These are phyloP conservation scores for Mormyrops boulengeri DNA, from an alignment of 2,797 vertebrate genomes.

Conservation along the genomic window DNA sequence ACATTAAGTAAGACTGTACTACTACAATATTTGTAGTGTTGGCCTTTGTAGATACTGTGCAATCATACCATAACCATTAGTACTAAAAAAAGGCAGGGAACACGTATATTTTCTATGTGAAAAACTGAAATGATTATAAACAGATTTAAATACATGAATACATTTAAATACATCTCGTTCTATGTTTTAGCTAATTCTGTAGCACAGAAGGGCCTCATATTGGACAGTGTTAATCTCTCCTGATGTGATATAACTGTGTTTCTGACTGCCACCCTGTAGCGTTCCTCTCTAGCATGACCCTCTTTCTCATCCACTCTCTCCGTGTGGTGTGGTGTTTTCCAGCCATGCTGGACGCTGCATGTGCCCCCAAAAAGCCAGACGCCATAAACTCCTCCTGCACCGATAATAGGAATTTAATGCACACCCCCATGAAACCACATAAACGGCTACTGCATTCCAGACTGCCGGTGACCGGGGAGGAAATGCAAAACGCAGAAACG, in stretches of 20 bases:
- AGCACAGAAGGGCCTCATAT: background rate
- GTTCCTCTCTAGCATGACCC: background rate
- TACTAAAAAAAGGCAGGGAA: background rate
- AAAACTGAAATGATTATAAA: background rate
- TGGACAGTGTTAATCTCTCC: background rate
- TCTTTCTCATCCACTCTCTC: background rate
- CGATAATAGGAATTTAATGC: background rate
- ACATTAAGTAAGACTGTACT: background rate
- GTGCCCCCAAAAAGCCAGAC: background rate
- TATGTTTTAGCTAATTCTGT: background rate
- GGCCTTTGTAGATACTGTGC: background rate
- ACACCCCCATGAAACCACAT: background rate
- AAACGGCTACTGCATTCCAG: background rate
- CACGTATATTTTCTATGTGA: background rate
- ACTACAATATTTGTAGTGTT: background rate
- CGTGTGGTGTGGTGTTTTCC: background rate
- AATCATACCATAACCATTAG: background rate
- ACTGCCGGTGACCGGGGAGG: background rate
- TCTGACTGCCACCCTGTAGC: background rate
- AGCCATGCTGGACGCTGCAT: background rate
- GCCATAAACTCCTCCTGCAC: background rate
- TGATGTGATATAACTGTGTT: background rate
- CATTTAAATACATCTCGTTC: background rate
- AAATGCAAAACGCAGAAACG: background rate
- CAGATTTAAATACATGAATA: background rate